Conservation (phyloP, 2,888 invertebrate genomes). For the Dicyrtoma fusca region DNA sequence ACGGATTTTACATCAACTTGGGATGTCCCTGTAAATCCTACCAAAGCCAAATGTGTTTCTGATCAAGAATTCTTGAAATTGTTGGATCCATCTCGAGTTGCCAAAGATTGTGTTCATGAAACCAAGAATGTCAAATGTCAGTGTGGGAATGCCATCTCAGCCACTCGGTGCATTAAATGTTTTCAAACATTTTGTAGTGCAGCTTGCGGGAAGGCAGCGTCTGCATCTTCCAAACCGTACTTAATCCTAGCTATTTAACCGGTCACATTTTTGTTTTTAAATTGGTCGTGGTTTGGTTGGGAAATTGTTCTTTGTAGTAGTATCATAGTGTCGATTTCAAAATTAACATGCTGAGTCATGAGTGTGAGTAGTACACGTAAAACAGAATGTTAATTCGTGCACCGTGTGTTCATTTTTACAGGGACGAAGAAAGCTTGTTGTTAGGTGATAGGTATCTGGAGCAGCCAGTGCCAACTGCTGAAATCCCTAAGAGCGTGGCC, state of each 20-base stretch:
- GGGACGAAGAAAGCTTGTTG: too few species aligned
- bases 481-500: too few species aligned
- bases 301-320: too few species aligned
- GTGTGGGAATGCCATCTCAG: not conserved
- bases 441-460: too few species aligned
- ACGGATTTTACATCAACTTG: not conserved
- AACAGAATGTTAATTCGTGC: too few species aligned
- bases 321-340: too few species aligned
- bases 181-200: not conserved
- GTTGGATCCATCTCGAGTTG: not conserved
- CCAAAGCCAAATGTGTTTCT: not conserved
- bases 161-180: not conserved
- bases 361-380: too few species aligned
- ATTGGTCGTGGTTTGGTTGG: too few species aligned
- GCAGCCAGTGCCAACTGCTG: too few species aligned
- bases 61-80: not conserved
- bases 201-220: not conserved
- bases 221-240: not conserved
- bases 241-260: not conserved
- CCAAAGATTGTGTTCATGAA: constrained; percentile 3
- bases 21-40: constrained; percentile 8
- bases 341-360: too few species aligned
- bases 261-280: not conserved
- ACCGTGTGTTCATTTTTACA: too few species aligned
- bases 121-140: not conserved